Conservation (phyloP, 2,888 invertebrate species). For the Eueremaeus valkanovi region DNA sequence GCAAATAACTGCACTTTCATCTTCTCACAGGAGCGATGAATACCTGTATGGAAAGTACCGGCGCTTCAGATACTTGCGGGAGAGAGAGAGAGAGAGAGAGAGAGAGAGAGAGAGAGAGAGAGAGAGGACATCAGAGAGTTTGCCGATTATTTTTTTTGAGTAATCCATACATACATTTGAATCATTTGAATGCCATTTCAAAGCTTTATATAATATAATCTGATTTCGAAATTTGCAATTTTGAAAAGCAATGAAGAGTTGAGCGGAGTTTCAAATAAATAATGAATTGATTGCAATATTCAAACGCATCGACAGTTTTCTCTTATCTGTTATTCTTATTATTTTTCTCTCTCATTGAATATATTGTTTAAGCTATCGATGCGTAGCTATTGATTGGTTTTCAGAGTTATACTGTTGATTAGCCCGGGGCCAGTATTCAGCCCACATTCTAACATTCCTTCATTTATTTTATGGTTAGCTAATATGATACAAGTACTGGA, state of each 20-base stretch:
- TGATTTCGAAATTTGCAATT: background rate
- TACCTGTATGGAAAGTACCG: background rate
- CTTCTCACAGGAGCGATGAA: constrained; percentile 21
- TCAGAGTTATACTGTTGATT: constrained; percentile 20
- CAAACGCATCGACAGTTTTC: background rate
- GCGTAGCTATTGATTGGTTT: constrained; percentile 16
- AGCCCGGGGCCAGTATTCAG: constrained; percentile 1
- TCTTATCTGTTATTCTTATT: background rate
- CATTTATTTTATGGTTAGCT: constrained; percentile 15
- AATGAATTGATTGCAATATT: background rate
- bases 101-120: constrained; percentile 10
- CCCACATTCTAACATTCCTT: constrained; percentile 27
- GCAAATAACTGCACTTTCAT: constrained; percentile 32
- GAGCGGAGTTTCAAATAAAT: background rate
- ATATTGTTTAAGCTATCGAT: background rate
- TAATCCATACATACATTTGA: no score
- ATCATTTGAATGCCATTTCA: no score
- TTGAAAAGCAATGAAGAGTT: background rate
- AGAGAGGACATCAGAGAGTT: background rate
- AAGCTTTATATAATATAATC: background rate
- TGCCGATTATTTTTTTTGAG: background rate
- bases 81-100: background rate
- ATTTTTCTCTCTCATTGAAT: no score
- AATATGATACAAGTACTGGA: constrained; percentile 28
- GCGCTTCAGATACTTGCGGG: background rate